Evolutionary conservation across 2,113 vertebrate genomes (phyloP).

Genomic region (Takifugu bimaculatus): DNA sequence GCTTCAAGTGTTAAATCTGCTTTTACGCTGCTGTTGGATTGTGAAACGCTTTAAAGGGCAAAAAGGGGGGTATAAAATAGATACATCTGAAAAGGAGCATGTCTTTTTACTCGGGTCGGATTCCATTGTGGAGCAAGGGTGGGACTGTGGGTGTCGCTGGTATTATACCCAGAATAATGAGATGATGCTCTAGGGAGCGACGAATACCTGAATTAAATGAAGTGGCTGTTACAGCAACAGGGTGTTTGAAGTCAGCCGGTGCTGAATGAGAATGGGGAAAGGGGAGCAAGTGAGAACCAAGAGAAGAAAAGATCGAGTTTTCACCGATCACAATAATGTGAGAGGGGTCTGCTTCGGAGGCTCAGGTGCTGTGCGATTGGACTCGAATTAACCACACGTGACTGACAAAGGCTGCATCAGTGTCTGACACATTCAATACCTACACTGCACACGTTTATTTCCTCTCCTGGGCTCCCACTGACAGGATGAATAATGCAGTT

Average conservation of each 20-base stretch:
- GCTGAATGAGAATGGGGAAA: constrained; percentile 24
- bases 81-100: constrained; percentile 71
- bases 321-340: not conserved
- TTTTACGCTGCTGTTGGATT: constrained; percentile 34
- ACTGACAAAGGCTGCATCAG: constrained; percentile 25
- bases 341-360: not conserved
- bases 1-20: constrained; percentile 3
- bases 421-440: constrained; percentile 49
- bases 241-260: constrained; percentile 53
- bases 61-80: constrained; percentile 38
- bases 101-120: constrained; percentile 63
- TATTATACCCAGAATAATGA: constrained; percentile 75
- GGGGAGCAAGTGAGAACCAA: not conserved
- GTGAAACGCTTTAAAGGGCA: constrained; percentile 47
- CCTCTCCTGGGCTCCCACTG: constrained; percentile 45
- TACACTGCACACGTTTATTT: constrained; percentile 50
- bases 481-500: constrained; percentile 68
- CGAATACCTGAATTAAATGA: constrained; percentile 65
- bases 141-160: constrained; percentile 71
- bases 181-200: constrained; percentile 64
- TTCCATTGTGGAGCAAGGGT: constrained; percentile 70
- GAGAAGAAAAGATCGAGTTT: too few species aligned
- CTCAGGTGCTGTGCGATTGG: not conserved
- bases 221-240: constrained; percentile 56
- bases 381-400: constrained; percentile 16